Conservation (phyloP, 2,888 invertebrate species). For the Amitus sp. region DNA sequence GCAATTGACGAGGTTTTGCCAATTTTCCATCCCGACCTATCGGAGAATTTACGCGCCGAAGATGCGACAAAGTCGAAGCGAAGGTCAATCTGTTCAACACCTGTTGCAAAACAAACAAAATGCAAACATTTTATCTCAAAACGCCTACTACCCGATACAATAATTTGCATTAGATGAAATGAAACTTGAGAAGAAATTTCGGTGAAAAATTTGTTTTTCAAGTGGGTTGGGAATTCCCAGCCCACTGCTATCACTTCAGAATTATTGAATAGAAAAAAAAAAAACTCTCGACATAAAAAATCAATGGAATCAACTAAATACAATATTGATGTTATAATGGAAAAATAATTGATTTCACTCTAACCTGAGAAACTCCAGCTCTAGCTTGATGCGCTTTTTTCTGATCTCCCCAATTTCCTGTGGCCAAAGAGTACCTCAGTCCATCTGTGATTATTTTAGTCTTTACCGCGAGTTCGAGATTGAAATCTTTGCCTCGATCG, state of each 20-base stretch:
- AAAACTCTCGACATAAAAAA: too few relatives aligned
- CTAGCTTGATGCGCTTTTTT: slow-evolving; percentile 99
- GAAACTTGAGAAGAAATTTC: too few relatives aligned
- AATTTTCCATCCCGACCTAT: slow-evolving; percentile 99
- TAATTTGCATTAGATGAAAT: too few relatives aligned
- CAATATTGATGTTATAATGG: too few relatives aligned
- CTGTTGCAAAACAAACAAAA: slow-evolving; percentile 68
- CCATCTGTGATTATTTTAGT: slow-evolving; percentile 99
- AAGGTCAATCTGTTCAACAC: slow-evolving; percentile 98
- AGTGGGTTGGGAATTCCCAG: too few relatives aligned
- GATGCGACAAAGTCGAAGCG: slow-evolving; percentile 97
- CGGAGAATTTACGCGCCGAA: slow-evolving; percentile 97
- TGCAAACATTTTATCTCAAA: too few relatives aligned
- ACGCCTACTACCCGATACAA: too few relatives aligned
- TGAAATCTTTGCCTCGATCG: slow-evolving; percentile 98
- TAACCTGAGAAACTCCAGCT: slow-evolving; percentile 94
- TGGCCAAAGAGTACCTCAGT: slow-evolving; percentile 96
- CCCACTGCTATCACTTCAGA: too few relatives aligned
- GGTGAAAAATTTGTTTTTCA: too few relatives aligned
- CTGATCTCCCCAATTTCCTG: slow-evolving; percentile 99
- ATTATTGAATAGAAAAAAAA: too few relatives aligned
- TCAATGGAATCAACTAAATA: too few relatives aligned
- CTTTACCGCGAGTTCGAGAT: slow-evolving; percentile 94
- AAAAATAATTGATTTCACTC: too few relatives aligned
- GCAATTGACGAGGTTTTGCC: slow-evolving; percentile 98